Percentiles rank a stretch among this genome's conserved stretches.
Evolutionary conservation across 1,140 invertebrate species (phyloP).

Genomic region (Plectrocnemia conspersa): DNA sequence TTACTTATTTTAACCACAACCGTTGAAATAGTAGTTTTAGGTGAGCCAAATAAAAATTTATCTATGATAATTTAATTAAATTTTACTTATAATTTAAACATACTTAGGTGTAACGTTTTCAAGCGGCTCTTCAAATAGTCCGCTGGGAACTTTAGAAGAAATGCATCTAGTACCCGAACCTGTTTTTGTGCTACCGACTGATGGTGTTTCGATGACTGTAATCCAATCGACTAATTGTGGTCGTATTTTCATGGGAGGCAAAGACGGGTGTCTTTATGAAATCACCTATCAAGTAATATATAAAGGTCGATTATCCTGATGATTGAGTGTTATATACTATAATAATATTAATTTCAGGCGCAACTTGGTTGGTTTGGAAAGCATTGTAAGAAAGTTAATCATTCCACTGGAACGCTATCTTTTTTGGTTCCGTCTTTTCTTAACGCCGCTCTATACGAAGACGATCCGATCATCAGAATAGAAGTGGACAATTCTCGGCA

Average conservation of each 20-base stretch:
- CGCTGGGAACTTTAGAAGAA: conserved; percentile 58
- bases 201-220: conserved; percentile 81
- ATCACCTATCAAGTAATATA: conserved; percentile 80
- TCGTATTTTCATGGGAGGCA: conserved; percentile 91
- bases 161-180: conserved; percentile 92
- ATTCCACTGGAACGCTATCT: conserved; percentile 81
- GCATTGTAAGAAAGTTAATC: conserved; percentile 92
- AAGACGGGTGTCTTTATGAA: conserved; percentile 94
- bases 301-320: not conserved
- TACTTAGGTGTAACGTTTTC: conserved; percentile 50
- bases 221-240: conserved; percentile 79
- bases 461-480: conserved; percentile 87
- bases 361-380: conserved; percentile 90
- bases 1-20: conserved; percentile 86
- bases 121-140: conserved; percentile 44
- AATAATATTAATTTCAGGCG: conserved; percentile 51
- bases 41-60: conserved; percentile 52
- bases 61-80: not conserved
- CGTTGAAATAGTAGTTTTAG: conserved; percentile 87
- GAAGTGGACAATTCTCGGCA: conserved; percentile 84
- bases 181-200: conserved; percentile 87
- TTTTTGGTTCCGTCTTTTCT: conserved; percentile 90
- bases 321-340: conserved; percentile 4
- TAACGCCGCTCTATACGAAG: conserved; percentile 75
- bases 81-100: not conserved